Base-by-base conservation (phyloP, 1,140 invertebrate genomes). In the Helicoverpa armigera region DNA sequence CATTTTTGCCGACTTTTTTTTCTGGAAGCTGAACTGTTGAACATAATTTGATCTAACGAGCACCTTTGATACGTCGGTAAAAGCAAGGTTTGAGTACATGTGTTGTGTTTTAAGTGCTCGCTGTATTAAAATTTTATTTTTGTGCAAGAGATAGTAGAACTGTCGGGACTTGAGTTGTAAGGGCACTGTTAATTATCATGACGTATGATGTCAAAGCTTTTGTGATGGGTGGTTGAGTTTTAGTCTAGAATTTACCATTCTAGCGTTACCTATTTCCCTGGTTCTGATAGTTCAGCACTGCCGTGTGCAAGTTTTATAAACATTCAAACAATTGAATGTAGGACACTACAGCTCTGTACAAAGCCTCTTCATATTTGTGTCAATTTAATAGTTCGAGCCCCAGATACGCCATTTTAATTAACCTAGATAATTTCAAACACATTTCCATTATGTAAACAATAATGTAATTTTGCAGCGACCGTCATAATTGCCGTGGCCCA, bases 1-100 rank as follows among this genome's bases (percentile, higher is more conserved):
- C 77, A 69, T 83, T 83, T 82, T 80, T 61, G 75, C 63, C 43
- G 54, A 63, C 50, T 65, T 60, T 83, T 74, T 73, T 69, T 56
- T 58, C 74, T 70, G 76, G 35, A 51, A 54, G 63, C 51, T 53
- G 43, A 69, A 23, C 65, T 69, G 43, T 69, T 67, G 63, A 69
- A 69, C 29, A 74, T 82, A 65, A 72, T 61, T 65, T 73, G 58
- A 54, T 65, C 31, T 79, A 82, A 80, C 78, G 54, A 80, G 78
- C 61, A 54, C 69, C 69, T 58, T 77, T 67, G 61, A 63, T 51
- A 50, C 16, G 43, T 51, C 35, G 35, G 43, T 69, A 50, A 18
- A 18, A 50, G 65, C 65, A 69, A 50, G 35, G 16, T n/a, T 48
- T 50, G 10, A 43, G 61, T 43, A 23, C 65, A 18, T 50, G 43